phyloP scores from a whole-genome alignment of 2,113 vertebrate genomes.

The Neodontobutis hainanensis region DNA sequence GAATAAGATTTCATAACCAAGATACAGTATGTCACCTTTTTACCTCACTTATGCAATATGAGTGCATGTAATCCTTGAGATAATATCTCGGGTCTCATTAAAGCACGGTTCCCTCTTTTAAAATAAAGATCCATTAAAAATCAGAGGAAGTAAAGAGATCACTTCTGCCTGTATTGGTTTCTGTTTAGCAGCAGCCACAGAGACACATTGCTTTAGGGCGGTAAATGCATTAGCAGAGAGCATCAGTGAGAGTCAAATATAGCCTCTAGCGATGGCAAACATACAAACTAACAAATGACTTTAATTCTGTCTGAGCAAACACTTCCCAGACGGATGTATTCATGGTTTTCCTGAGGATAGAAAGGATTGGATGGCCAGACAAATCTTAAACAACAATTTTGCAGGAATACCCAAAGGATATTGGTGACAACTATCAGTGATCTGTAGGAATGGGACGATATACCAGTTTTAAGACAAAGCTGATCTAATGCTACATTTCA shows the following conservation, averaged over 20 bases:
- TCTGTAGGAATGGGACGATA: too few relatives aligned
- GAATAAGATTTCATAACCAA: conserved; percentile 51
- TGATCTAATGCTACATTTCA: too few relatives aligned
- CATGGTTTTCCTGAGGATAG: conserved; percentile 29
- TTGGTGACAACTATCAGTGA: background rate
- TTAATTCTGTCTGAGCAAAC: conserved; percentile 49
- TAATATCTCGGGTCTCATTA: conserved; percentile 60
- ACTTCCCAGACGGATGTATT: conserved; percentile 50
- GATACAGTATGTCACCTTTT: conserved; percentile 50
- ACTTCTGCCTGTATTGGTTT: conserved; percentile 35
- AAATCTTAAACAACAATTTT: conserved; percentile 24
- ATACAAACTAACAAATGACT: conserved; percentile 55
- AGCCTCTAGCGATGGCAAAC: conserved; percentile 44
- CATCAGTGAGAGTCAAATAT: conserved; percentile 43
- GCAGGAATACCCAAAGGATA: too few relatives aligned
- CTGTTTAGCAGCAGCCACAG: conserved; percentile 37
- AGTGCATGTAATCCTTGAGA: conserved; percentile 51
- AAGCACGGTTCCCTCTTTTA: conserved; percentile 44
- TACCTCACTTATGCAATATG: conserved; percentile 47
- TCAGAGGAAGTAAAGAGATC: conserved; percentile 32
- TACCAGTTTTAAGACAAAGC: too few relatives aligned
- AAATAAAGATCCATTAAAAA: conserved; percentile 45
- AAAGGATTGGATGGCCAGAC: conserved; percentile 46
- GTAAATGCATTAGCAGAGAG: conserved; percentile 40
- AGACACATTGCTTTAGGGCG: conserved; percentile 42